These are phyloP conservation scores for Lutjanus campechanus DNA, from an alignment of 2,797 vertebrate genomes.

Conservation along the genomic window DNA sequence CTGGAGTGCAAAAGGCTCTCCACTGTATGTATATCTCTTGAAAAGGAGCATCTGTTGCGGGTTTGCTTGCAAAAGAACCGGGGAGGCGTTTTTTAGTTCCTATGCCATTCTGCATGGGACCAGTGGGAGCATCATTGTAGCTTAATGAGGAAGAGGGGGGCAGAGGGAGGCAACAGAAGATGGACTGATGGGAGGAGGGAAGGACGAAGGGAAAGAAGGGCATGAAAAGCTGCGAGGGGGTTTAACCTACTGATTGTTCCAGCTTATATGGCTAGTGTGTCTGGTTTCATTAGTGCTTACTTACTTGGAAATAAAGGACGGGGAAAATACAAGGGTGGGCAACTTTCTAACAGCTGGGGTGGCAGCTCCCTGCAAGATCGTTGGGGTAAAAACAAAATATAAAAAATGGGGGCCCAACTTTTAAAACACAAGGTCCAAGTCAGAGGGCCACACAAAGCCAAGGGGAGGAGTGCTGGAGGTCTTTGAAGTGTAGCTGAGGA, in stretches of 20 bases:
- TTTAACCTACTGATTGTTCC: conserved; percentile 67
- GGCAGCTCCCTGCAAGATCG: conserved; percentile 40
- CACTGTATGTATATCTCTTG: conserved; percentile 53
- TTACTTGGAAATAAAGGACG: conserved; percentile 73
- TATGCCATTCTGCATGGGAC: conserved; percentile 33
- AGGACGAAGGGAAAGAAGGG: conserved; percentile 27
- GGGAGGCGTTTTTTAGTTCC: conserved; percentile 36
- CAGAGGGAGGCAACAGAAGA: conserved; percentile 36
- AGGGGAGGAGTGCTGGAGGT: conserved; percentile 72
- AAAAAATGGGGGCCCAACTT: conserved; percentile 61
- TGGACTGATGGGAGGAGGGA: conserved; percentile 47
- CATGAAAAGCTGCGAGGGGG: conserved; percentile 44
- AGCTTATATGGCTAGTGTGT: conserved; percentile 60
- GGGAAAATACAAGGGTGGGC: conserved; percentile 50
- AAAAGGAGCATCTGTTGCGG: conserved; percentile 79
- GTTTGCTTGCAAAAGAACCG: conserved; percentile 52
- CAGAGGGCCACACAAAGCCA: conserved; percentile 81
- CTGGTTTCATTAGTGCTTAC: conserved; percentile 71
- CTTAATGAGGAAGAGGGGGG: conserved; percentile 45
- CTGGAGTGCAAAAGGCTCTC: conserved; percentile 41
- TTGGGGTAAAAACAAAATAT: conserved; percentile 60
- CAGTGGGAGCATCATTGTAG: conserved; percentile 56
- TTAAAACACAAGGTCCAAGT: conserved; percentile 77
- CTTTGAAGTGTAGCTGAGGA: conserved; percentile 78
- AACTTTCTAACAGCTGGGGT: conserved; percentile 72